Base-by-base conservation (phyloP, 2,113 vertebrate species). In the Lophura nycthemera region DNA sequence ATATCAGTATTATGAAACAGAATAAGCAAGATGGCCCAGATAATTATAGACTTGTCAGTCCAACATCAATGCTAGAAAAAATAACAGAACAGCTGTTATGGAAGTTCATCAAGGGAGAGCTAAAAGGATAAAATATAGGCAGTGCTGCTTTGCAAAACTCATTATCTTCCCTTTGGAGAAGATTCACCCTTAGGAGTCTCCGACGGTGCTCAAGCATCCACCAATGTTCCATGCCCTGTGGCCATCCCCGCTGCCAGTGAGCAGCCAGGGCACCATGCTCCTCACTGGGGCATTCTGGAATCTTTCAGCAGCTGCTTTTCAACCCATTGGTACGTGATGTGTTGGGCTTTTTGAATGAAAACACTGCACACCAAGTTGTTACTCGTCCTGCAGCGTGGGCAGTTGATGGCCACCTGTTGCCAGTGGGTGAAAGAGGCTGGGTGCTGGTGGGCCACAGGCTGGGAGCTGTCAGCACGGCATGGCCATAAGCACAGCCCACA, bases 311-410 rank as follows among this genome's bases (percentile, higher is more conserved):
- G 18, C 45, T 48, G 21, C 6, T 57, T 73, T 48, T 9, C n/a
- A 36, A 57, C 21, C 27, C 60, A 2, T 1, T 11, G 27, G 9
- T 4, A 6, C 8, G 47, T 6, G 72, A 63, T 17, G 21, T 1
- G 7, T 3, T 48, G 34, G 18, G 3, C 6, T 21, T 29, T 48
- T 38, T 10, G 1, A 36, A 19, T 22, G 5, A 42, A 12, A 21
- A 8, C 2, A 12, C 3, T 8, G 25, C 11, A n/a, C 17, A 38
- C 8, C 24, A 10, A 0, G 0, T 10, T 4, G 0, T 9, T n/a
- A 56, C 32, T 10, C 20, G 8, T 30, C 71, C 59, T n/a, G 22
- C 20, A 0, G 2, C 1, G 0, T 6, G 40, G 77, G 24, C 40
- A 56, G 52, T 20, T 38, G 2, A 0, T 12, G 71, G 38, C 38